phyloP scores from a whole-genome alignment of 2,113 vertebrate genomes.

The Galemys pyrenaicus region DNA sequence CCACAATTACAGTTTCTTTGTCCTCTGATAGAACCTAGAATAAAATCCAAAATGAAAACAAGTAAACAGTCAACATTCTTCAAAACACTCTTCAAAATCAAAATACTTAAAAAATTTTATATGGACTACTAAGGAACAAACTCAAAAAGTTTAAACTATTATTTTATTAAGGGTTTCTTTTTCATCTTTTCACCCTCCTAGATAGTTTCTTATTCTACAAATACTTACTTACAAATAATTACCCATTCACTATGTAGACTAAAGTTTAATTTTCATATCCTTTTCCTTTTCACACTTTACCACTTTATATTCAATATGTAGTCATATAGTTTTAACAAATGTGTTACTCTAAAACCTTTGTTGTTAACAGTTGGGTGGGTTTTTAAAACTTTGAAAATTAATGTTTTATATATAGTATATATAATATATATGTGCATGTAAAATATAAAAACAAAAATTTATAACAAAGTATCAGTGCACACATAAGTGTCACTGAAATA shows the following conservation, averaged over 20 bases:
- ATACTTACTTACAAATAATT: neutral
- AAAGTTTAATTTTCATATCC: neutral
- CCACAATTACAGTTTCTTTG: slow-evolving; percentile 81
- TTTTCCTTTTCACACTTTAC: slow-evolving; percentile 17
- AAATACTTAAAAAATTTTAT: neutral
- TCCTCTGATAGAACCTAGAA: slow-evolving; percentile 68
- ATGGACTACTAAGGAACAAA: slow-evolving; percentile 9
- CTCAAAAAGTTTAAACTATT: neutral
- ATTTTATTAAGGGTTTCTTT: neutral
- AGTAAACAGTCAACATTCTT: neutral
- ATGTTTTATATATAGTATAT: neutral
- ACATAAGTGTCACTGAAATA: neutral
- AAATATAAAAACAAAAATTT: slow-evolving; percentile 14
- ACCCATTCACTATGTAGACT: neutral
- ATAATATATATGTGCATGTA: neutral
- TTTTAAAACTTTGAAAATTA: slow-evolving; percentile 31
- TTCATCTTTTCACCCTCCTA: neutral
- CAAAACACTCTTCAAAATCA: neutral
- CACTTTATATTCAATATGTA: slow-evolving; percentile 5
- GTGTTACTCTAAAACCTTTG: neutral
- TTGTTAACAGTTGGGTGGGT: neutral
- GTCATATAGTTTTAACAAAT: neutral
- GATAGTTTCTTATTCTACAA: neutral
- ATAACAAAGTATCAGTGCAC: neutral
- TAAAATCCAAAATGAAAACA: slow-evolving; percentile 60